Percentiles rank a stretch among this genome's conserved stretches.
Evolutionary conservation across 2,113 vertebrate species (phyloP).

Genomic region (Tangachromis dhanisi): DNA sequence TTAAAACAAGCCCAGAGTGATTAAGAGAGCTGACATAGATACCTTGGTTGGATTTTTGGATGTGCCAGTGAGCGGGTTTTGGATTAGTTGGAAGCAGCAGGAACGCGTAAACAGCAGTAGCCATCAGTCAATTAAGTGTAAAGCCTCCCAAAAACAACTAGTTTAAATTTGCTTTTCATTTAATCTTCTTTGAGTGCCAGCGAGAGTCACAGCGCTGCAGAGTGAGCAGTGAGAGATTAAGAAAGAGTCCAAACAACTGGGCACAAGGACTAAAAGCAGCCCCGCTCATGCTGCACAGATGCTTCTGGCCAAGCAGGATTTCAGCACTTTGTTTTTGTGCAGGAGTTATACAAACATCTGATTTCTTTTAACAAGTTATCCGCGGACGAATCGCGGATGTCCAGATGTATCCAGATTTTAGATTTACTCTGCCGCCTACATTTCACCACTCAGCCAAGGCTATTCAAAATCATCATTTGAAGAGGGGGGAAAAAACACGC

Average conservation of each 20-base stretch:
- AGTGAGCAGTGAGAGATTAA: constrained; percentile 56
- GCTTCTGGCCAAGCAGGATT: constrained; percentile 24
- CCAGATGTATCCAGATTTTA: neutral
- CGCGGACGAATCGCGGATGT: neutral
- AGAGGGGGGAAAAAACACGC: neutral
- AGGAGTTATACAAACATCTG: constrained; percentile 6
- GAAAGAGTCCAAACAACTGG: constrained; percentile 23
- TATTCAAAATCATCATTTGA: neutral
- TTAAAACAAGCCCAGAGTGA: constrained; percentile 43
- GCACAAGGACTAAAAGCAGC: neutral
- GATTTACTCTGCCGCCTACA: neutral
- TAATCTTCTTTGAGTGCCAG: constrained; percentile 47
- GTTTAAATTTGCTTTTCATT: constrained; percentile 52
- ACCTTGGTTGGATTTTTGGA: constrained; percentile 22
- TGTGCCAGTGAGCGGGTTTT: neutral
- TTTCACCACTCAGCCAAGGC: neutral
- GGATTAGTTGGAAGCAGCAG: constrained; percentile 36
- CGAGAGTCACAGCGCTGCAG: constrained; percentile 2
- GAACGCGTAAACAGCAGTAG: constrained; percentile 44
- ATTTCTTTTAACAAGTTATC: constrained; percentile 17
- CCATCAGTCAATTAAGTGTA: constrained; percentile 60
- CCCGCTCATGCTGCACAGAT: constrained; percentile 28
- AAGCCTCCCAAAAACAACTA: constrained; percentile 56
- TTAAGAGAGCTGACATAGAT: constrained; percentile 59
- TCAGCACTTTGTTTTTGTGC: constrained; percentile 45